These are phyloP conservation scores for Intellagama lesueurii DNA, from an alignment of 2,797 vertebrate genomes.

Conservation along the genomic window DNA sequence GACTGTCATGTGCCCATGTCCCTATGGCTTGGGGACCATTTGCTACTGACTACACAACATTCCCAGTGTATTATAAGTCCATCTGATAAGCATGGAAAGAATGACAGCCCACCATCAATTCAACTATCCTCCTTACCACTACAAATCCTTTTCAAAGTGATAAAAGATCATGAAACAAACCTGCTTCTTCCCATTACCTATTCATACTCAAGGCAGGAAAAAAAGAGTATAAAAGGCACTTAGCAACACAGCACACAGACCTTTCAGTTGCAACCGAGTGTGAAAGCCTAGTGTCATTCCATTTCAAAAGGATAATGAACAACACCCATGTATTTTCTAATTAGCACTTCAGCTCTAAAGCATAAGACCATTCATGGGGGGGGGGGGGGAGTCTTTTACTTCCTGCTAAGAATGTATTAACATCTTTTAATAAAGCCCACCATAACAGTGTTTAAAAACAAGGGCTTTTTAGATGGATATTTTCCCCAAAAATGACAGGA, in stretches of 20 bases:
- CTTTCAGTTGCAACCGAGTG: conserved; percentile 6
- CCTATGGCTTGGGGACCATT: background rate
- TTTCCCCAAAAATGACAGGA: background rate
- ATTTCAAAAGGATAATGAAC: conserved; percentile 41
- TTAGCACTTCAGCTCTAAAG: conserved; percentile 25
- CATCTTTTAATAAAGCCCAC: conserved; percentile 32
- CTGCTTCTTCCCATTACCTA: conserved; percentile 9
- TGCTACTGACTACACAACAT: background rate
- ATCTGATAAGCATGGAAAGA: background rate
- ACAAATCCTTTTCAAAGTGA: conserved; percentile 17
- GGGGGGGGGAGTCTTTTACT: background rate
- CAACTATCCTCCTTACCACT: background rate
- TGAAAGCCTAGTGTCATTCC: conserved; percentile 28
- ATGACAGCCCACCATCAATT: background rate
- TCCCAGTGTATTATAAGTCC: background rate
- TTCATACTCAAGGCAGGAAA: conserved; percentile 19
- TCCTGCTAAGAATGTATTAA: background rate
- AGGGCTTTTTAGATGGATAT: background rate
- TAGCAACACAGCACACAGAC: conserved; percentile 4
- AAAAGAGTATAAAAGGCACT: conserved; percentile 16
- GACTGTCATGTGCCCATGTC: background rate
- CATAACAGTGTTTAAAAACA: conserved; percentile 28
- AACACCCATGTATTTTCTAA: background rate
- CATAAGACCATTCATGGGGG: background rate
- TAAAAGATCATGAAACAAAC: background rate